These are phyloP conservation scores for Muraenolepis orangiensis DNA, from an alignment of 2,797 vertebrate genomes.

Conservation along the genomic window DNA sequence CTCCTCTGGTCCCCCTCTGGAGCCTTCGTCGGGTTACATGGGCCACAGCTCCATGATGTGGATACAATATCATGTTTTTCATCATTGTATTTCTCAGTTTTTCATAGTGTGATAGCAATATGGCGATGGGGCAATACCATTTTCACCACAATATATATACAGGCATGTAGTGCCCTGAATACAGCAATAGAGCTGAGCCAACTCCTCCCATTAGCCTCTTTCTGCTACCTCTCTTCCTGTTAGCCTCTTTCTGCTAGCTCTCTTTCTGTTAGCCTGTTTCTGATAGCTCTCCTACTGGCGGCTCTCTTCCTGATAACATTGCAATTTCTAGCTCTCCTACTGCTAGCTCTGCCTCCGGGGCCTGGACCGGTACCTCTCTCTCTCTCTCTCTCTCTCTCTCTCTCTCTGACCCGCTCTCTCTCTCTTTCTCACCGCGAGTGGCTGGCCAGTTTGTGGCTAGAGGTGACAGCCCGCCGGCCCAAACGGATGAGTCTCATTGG, in stretches of 20 bases:
- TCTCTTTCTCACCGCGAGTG: slow-evolving; percentile 45
- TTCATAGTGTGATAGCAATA: not conserved
- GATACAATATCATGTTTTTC: not conserved
- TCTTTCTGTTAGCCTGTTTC: no score
- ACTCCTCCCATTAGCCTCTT: no score
- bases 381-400: slow-evolving; percentile 44
- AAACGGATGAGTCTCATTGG: slow-evolving; percentile 75
- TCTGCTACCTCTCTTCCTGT: not conserved
- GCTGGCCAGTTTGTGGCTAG: slow-evolving; percentile 57
- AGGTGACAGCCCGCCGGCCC: slow-evolving; percentile 75
- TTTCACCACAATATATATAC: not conserved
- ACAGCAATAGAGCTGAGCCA: not conserved
- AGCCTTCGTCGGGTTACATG: not conserved
- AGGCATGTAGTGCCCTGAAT: no score
- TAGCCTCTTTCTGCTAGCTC: not conserved
- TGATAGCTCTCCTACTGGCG: no score
- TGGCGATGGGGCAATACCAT: not conserved
- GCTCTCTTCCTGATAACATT: no score
- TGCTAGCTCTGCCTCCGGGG: not conserved
- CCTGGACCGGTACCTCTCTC: slow-evolving; percentile 35
- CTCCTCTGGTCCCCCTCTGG: not conserved
- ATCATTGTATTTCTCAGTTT: not conserved
- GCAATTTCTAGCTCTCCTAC: no score
- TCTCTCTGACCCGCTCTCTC: no score
- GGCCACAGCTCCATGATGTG: not conserved